Evolutionary conservation across 2,113 vertebrate genomes (phyloP), one percentile per base, ranked within the genome.

Genomic region (Cheilinus undulatus): DNA sequence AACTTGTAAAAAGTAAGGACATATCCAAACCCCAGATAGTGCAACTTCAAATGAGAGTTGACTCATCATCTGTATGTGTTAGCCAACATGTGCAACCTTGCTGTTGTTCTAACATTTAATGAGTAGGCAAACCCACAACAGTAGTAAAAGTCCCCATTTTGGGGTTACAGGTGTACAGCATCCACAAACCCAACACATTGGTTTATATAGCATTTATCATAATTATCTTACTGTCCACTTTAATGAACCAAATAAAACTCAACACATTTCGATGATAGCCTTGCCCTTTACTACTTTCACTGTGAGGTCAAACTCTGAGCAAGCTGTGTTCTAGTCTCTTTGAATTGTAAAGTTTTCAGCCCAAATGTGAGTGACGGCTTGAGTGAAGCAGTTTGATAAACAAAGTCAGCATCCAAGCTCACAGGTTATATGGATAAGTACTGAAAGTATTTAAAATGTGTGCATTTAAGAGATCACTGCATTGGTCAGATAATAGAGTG

Each of bases 151-250:
- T 69, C 81, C 80, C 83, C 76, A 73, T 42, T 74, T 59, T 54
- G 74, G 79, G 82, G 70, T 73, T 79, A 64, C 30, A 78, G 45
- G 69, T 73, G 76, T 70, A 86, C 68, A 86, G 78, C 71, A 62
- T 82, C 83, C 73, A 86, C 74, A 87, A 83, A 86, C 66, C 74
- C 78, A 79, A 78, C 80, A 86, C 86, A 88, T 26, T 51, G 54
- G 65, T 81, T 86, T 83, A 76, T 76, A 80, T 76, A 80, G 73
- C 42, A 68, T 82, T 86, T 53, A 54, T 73, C 32, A 78, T 71
- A 10, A 10, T 67, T 48, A 78, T 34, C 43, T 78, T 52, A 60
- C 66, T 50, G 54, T 75, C 80, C 80, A 76, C 73, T 78, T 36
- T 63, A 80, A 87, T 68, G 54, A 86, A 71, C 65, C 43, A 81